These are phyloP conservation scores for Cephalotes varians DNA, from an alignment of 2,888 invertebrate species.

Conservation along the genomic window DNA sequence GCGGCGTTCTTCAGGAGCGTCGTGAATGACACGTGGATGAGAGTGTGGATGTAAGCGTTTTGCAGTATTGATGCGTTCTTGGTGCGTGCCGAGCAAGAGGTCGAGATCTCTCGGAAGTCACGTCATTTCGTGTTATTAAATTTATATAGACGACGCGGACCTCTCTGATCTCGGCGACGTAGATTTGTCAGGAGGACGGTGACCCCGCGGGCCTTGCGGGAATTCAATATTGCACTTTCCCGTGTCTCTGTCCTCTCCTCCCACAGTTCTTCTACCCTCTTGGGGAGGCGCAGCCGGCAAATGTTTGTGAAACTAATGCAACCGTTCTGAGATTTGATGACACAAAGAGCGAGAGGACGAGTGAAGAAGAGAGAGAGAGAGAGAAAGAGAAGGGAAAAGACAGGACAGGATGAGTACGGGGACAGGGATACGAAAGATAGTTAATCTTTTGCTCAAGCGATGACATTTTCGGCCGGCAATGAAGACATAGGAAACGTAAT, in stretches of 20 bases:
- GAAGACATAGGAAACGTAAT: not conserved
- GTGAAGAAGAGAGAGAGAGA: not conserved
- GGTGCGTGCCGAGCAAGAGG: constrained; percentile 52
- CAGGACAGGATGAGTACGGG: constrained; percentile 9
- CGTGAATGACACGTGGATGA: constrained; percentile 14
- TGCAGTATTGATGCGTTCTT: constrained; percentile 73
- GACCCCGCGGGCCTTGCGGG: constrained; percentile 68
- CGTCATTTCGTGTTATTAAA: constrained; percentile 80
- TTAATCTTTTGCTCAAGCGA: constrained; percentile 46
- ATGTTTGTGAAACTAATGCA: constrained; percentile 78
- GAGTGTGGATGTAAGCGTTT: constrained; percentile 57
- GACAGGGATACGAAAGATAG: not conserved
- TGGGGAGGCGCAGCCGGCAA: constrained; percentile 71
- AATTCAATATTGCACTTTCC: constrained; percentile 78
- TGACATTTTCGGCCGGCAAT: constrained; percentile 34
- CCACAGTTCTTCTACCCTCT: constrained; percentile 54
- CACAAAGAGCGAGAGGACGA: constrained; percentile 51
- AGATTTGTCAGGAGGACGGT: constrained; percentile 74
- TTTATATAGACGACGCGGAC: constrained; percentile 77
- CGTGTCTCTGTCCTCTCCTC: constrained; percentile 64
- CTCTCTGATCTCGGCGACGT: constrained; percentile 71
- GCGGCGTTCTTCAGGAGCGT: constrained; percentile 15
- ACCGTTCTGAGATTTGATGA: constrained; percentile 74
- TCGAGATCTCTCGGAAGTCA: constrained; percentile 68
- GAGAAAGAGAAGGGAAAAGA: constrained; percentile 12